A percentile compares a stretch with the other conserved stretches of the same genome.
These are phyloP conservation scores for Drosophila heteroneura DNA, from an alignment of 2,888 invertebrate species.

Conservation along the genomic window DNA sequence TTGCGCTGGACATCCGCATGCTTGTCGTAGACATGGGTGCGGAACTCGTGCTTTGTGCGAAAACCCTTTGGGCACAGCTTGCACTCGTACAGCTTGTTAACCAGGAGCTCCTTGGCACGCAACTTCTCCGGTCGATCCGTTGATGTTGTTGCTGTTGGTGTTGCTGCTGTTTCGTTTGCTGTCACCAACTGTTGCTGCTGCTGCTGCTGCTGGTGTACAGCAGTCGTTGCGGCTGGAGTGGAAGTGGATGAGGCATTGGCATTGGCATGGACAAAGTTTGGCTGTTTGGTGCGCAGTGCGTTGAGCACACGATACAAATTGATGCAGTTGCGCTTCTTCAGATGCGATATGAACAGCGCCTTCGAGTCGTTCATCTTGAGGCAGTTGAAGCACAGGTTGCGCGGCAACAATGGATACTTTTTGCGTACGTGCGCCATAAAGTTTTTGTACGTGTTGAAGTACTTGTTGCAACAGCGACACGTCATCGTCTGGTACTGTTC, in stretches of 20 bases:
- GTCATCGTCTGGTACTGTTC: constrained; percentile 85
- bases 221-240: background rate
- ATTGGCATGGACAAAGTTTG: constrained; percentile 55
- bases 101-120: constrained; percentile 84
- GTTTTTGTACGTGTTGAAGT: constrained; percentile 84
- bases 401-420: constrained; percentile 83
- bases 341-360: constrained; percentile 85
- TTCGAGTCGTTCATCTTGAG: constrained; percentile 85
- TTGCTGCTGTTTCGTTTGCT: background rate
- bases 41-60: constrained; percentile 85
- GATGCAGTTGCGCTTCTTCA: constrained; percentile 85
- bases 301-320: constrained; percentile 84
- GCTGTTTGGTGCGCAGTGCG: constrained; percentile 73
- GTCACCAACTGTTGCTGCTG: constrained; percentile 5
- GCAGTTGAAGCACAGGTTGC: constrained; percentile 85
- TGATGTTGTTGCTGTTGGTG: constrained; percentile 3
- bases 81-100: constrained; percentile 85
- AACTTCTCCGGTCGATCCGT: constrained; percentile 79
- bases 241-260: background rate
- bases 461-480: constrained; percentile 84
- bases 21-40: constrained; percentile 85
- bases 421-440: constrained; percentile 86
- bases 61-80: constrained; percentile 84
- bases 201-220: constrained; percentile 32
- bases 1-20: constrained; percentile 85